These are phyloP conservation scores for Hofmannophila pseudospretella DNA, from an alignment of 2,888 invertebrate genomes.

Conservation along the genomic window DNA sequence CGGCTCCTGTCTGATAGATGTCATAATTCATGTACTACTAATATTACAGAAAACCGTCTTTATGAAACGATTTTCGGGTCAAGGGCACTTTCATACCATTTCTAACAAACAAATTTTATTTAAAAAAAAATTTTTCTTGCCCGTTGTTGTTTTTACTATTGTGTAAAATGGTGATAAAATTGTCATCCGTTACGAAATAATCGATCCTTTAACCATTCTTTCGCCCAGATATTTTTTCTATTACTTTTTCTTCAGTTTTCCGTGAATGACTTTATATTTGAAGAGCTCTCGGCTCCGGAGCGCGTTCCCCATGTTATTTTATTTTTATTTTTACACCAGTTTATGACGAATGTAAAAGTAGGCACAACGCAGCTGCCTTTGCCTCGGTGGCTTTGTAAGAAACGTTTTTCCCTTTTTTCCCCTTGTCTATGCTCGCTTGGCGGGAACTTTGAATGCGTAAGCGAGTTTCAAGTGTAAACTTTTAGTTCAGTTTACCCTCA, in stretches of 20 bases:
- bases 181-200: background rate
- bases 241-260: conserved; percentile 1
- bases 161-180: background rate
- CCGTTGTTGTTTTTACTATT: no score
- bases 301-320: conserved; percentile 6
- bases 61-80: no score
- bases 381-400: conserved; percentile 4
- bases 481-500: background rate
- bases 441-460: conserved; percentile 2
- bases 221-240: background rate
- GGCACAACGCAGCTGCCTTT: conserved; percentile 7
- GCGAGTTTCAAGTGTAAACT: background rate
- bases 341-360: conserved; percentile 7
- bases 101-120: no score
- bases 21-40: no score
- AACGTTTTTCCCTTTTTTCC: conserved; percentile 4
- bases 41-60: no score
- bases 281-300: conserved; percentile 4
- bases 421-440: conserved; percentile 2
- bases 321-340: conserved; percentile 10
- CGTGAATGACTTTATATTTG: conserved; percentile 12
- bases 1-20: no score
- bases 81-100: no score
- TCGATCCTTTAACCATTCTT: background rate
- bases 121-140: no score